Percentiles rank a stretch among this genome's conserved stretches.
These are phyloP conservation scores for Hypotaenidia philippensis DNA, from an alignment of 2,797 vertebrate species.

Conservation along the genomic window DNA sequence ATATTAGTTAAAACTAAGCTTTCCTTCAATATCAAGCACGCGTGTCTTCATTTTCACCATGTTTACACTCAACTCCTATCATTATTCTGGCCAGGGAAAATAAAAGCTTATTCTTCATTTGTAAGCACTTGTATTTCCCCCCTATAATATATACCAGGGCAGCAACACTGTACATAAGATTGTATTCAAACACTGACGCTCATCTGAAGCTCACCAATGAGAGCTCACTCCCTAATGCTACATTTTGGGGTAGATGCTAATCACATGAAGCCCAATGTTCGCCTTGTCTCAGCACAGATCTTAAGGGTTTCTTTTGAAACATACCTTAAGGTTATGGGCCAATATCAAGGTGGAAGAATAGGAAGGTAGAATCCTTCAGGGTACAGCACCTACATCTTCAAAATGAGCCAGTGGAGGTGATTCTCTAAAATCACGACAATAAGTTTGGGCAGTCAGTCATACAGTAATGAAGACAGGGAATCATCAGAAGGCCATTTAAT, in stretches of 20 bases:
- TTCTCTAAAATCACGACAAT: background rate
- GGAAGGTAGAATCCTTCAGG: background rate
- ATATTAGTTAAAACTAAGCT: conserved; percentile 73
- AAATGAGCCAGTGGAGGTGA: background rate
- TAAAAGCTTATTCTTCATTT: conserved; percentile 51
- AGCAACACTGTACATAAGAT: background rate
- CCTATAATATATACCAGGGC: background rate
- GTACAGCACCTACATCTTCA: rapidly evolving
- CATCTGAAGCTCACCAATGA: background rate
- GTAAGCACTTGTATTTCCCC: background rate
- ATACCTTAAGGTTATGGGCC: background rate
- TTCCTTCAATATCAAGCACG: conserved; percentile 72
- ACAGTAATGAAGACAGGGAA: background rate
- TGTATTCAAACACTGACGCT: background rate
- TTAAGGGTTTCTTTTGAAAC: background rate
- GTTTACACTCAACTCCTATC: conserved; percentile 30
- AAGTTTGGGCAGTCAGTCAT: background rate
- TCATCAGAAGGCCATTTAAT: background rate
- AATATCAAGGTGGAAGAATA: background rate
- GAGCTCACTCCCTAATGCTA: background rate
- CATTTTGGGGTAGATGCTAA: background rate
- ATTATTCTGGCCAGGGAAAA: conserved; percentile 50
- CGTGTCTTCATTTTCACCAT: conserved; percentile 66
- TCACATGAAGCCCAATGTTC: background rate
- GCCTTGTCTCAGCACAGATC: background rate